Evolutionary conservation across 2,888 invertebrate genomes (phyloP).

Genomic region (Eurytoma adleriae): DNA sequence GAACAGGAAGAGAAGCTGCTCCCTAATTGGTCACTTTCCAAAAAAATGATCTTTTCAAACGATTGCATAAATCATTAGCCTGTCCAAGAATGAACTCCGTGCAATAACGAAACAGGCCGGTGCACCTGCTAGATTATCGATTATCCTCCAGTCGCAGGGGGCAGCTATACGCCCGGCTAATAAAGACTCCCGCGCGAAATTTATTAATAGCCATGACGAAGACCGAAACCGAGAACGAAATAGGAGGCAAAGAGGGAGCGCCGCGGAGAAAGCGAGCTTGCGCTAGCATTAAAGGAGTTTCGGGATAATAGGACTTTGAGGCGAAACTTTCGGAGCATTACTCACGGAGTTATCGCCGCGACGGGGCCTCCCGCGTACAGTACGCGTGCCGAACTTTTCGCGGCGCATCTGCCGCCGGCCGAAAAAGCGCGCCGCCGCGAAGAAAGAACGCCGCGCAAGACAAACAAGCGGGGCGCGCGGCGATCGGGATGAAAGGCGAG

Average conservation of each 20-base stretch:
- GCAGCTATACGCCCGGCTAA: slow-evolving; percentile 33
- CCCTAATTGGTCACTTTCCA: too few species aligned
- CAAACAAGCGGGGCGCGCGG: slow-evolving; percentile 4
- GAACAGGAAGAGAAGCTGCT: not conserved
- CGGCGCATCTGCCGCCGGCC: slow-evolving; percentile 23
- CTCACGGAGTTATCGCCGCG: slow-evolving; percentile 9
- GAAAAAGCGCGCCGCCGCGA: not conserved
- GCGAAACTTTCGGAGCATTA: slow-evolving; percentile 40
- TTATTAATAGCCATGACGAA: slow-evolving; percentile 61
- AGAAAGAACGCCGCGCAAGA: not conserved
- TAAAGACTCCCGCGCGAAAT: slow-evolving; percentile 58
- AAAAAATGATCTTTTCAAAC: not conserved
- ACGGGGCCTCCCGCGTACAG: not conserved
- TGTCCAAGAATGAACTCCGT: not conserved
- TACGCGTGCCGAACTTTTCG: slow-evolving; percentile 8
- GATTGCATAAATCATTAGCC: not conserved
- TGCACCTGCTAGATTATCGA: slow-evolving; percentile 58
- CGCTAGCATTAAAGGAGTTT: slow-evolving; percentile 54
- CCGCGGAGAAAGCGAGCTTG: not conserved
- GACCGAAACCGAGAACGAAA: too few species aligned
- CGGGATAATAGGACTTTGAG: slow-evolving; percentile 59
- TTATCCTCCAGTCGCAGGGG: slow-evolving; percentile 48
- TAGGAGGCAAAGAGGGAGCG: not conserved
- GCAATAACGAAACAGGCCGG: not conserved
- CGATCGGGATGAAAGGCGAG: not conserved